These are phyloP conservation scores for Pangasius mekongensis DNA, from an alignment of 2,797 vertebrate genomes.

Conservation along the genomic window DNA sequence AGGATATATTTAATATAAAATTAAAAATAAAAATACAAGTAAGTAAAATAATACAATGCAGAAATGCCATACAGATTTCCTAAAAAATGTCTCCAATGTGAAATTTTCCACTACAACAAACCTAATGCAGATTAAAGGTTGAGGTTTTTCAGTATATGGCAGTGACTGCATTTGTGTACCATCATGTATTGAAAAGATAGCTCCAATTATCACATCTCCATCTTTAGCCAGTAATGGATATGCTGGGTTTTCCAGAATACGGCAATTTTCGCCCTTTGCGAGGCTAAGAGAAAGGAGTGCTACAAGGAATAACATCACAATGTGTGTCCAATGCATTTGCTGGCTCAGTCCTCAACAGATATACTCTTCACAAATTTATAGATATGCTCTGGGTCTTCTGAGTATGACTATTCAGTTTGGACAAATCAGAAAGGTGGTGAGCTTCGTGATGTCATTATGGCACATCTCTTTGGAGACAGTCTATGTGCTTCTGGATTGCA, in stretches of 20 bases:
- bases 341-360: background rate
- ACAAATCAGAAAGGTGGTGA: slow-evolving; percentile 21
- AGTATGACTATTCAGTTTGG: background rate
- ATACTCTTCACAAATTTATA: slow-evolving; percentile 20
- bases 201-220: slow-evolving; percentile 27
- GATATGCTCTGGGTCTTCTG: background rate
- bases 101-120: background rate
- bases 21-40: background rate
- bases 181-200: slow-evolving; percentile 75
- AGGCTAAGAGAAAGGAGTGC: slow-evolving; percentile 42
- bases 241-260: slow-evolving; percentile 64
- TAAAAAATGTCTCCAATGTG: background rate
- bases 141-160: slow-evolving; percentile 50
- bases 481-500: no score
- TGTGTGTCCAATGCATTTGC: background rate
- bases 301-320: slow-evolving; percentile 53
- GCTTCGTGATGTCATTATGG: slow-evolving; percentile 10
- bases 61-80: background rate
- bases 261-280: slow-evolving; percentile 60
- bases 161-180: slow-evolving; percentile 64
- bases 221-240: slow-evolving; percentile 47
- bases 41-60: background rate
- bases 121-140: no score
- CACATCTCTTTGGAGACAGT: no score
- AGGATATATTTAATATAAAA: background rate